Percentiles rank a stretch among this genome's conserved stretches.
Conservation (phyloP, 2,113 vertebrate genomes). For the Bagarius yarrelli region DNA sequence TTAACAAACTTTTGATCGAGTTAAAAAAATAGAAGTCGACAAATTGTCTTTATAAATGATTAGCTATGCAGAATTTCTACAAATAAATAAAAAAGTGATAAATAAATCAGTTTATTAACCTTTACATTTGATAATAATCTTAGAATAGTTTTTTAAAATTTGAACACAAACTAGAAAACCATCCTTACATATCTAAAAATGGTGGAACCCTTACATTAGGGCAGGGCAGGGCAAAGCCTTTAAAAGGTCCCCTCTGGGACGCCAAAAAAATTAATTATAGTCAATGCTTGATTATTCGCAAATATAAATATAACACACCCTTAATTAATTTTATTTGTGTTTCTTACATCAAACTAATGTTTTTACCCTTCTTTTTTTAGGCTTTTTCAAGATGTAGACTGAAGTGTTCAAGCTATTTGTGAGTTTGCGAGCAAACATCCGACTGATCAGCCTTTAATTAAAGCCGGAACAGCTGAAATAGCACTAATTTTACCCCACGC, state of each 20-base stretch:
- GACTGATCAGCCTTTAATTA: background rate
- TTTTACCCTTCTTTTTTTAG: background rate
- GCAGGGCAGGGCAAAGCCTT: no score
- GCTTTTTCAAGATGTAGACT: background rate
- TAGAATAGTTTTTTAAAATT: no score
- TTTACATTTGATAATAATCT: no score
- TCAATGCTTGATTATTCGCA: no score
- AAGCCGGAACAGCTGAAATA: background rate
- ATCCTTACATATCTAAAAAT: no score
- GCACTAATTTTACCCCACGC: background rate
- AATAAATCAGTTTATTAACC: no score
- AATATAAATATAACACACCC: no score
- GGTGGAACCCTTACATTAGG: no score
- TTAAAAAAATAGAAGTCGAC: background rate
- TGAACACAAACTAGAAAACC: background rate
- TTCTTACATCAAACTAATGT: background rate
- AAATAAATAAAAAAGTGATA: background rate
- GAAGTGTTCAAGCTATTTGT: background rate
- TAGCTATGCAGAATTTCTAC: background rate
- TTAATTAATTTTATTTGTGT: no score
- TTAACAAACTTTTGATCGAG: no score
- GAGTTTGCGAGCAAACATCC: background rate
- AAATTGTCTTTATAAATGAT: background rate
- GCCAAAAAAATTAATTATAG: no score
- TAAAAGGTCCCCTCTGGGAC: no score